These are phyloP conservation scores for Hyppa rectilinea DNA, from an alignment of 2,888 invertebrate species.

Conservation along the genomic window DNA sequence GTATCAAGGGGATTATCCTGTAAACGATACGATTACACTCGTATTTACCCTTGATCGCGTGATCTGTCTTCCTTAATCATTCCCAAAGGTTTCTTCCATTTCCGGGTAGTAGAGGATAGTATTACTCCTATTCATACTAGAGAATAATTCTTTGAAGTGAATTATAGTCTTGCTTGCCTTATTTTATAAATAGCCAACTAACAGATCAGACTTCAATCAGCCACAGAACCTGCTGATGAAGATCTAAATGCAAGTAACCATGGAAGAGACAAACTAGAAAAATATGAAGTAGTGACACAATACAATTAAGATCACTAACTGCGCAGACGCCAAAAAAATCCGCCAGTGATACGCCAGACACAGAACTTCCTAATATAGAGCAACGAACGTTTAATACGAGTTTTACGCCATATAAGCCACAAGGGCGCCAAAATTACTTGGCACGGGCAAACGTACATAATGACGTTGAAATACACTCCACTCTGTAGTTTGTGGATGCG, in stretches of 20 bases:
- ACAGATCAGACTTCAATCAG: not conserved
- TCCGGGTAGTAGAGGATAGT: not conserved
- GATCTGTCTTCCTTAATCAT: not conserved
- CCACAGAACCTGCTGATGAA: not conserved
- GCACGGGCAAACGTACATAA: slow-evolving; percentile 51
- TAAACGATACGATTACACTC: not conserved
- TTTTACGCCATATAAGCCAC: slow-evolving; percentile 52
- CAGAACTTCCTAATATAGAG: slow-evolving; percentile 45
- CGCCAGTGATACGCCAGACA: slow-evolving; percentile 30
- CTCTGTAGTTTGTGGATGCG: slow-evolving; percentile 32
- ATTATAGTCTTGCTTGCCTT: not conserved
- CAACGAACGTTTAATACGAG: slow-evolving; percentile 46
- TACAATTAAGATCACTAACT: not conserved
- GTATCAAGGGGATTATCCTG: slow-evolving; percentile 15
- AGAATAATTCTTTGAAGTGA: not conserved
- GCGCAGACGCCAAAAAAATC: slow-evolving; percentile 5
- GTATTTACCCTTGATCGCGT: not conserved
- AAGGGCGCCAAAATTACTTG: slow-evolving; percentile 67
- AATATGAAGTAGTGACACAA: not conserved
- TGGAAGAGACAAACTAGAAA: not conserved
- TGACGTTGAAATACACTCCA: slow-evolving; percentile 53
- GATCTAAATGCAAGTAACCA: not conserved
- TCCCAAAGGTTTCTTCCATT: not conserved
- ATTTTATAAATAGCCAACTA: not conserved
- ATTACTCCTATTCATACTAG: not conserved